Conservation (phyloP, 1,140 invertebrate species). For the Eufriesea mexicana region DNA sequence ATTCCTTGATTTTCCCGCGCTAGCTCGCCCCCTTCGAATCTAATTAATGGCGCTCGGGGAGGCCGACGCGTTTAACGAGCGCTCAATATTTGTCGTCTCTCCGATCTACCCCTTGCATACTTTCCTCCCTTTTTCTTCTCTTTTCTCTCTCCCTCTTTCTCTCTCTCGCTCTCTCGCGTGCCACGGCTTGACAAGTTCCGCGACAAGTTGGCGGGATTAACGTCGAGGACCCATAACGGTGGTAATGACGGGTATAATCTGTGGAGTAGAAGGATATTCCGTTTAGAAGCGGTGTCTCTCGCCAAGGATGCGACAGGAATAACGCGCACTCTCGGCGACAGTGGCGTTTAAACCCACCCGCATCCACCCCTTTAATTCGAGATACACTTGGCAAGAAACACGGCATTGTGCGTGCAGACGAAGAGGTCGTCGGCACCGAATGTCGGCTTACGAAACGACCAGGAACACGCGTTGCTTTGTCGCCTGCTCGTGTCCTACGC, state of each 20-base stretch:
- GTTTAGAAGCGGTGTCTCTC: too few species aligned
- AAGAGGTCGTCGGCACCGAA: not conserved
- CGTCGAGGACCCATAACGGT: not conserved
- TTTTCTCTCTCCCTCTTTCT: not conserved
- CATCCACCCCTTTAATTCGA: too few species aligned
- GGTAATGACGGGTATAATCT: not conserved
- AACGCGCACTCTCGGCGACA: too few species aligned
- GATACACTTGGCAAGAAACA: too few species aligned
- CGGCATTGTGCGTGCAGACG: too few species aligned
- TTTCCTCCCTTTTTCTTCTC: too few species aligned
- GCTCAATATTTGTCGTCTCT: slow-evolving; percentile 53
- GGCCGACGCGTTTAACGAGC: slow-evolving; percentile 40
- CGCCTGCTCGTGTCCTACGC: too few species aligned
- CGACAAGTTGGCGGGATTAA: not conserved
- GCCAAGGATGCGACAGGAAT: too few species aligned
- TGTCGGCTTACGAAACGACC: too few species aligned
- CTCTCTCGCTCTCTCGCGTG: not conserved
- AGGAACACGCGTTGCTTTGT: not conserved
- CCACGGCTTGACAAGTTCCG: not conserved
- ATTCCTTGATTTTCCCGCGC: slow-evolving; percentile 47
- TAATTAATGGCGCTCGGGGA: slow-evolving; percentile 34
- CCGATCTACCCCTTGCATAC: not conserved
- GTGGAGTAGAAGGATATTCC: too few species aligned
- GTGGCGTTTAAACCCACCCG: too few species aligned
- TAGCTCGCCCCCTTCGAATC: slow-evolving; percentile 30